Evolutionary conservation across 2,113 vertebrate genomes (phyloP), one percentile per base, ranked within the genome.

Genomic region (Indri indri): DNA sequence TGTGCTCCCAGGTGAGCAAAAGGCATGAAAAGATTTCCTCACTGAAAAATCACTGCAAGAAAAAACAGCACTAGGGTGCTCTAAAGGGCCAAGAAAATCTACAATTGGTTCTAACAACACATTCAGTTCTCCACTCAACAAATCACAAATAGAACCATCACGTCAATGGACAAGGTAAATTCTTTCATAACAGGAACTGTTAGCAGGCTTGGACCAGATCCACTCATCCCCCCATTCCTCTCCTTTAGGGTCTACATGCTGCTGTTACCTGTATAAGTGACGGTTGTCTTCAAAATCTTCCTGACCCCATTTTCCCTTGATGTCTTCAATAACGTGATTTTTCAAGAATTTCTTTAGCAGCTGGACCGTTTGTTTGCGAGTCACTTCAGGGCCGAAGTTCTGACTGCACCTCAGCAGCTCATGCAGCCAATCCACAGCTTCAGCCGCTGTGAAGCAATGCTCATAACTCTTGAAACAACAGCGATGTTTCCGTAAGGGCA

Each of bases 311-410:
- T 98, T 98, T 91, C 99, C 99, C 97, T 99, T 99, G 94, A 99
- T 98, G 88, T 99, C 99, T 96, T 99, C 99, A 23, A 99, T 99
- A 68, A 99, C 99, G 0, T 99, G 99, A 89, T 99, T 99, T 97
- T 99, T 99, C 71, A 99, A 97, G 95, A 99, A 99, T 59, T 99
- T 99, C 96, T 98, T 99, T 2, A 99, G 98, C 73, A 99, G 98
- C 96, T 99, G 99, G 68, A 99, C 96, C 0, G 99, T 99, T 96
- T 99, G 99, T 93, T 96, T 97, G 1, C 99, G 99, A 18, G 99
- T 99, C 52, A 99, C 99, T 86, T 99, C 99, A 0, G 99, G 99
- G 12, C 99, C 99, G 65, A 99, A 99, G 95, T 99, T 99, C 50
- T 99, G 99, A 94, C 99, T 99, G 71, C 97, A 91, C 76, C 98